Evolutionary conservation across 2,113 vertebrate species (phyloP), one percentile per base, ranked within the genome.

Genomic region (Hyaena hyaena): DNA sequence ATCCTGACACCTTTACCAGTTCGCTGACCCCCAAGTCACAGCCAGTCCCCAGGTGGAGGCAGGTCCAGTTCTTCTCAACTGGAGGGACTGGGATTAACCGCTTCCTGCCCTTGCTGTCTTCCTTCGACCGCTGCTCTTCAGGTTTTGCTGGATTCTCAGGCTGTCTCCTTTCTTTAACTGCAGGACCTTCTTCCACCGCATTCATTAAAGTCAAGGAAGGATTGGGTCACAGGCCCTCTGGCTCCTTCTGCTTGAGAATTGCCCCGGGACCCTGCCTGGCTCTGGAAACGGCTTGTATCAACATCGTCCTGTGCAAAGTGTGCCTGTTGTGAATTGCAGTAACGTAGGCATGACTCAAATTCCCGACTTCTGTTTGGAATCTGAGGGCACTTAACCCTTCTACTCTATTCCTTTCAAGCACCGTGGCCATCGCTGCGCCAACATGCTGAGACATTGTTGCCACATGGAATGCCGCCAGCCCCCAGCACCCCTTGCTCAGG

Each of bases 271-370:
- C 97, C 96, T 99, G 99, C 98, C 99, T 99, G 96, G 99, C 99
- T 96, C 99, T 99, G 82, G 99, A 99, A 97, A 99, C 98, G 5
- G 99, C 99, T 68, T 99, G 99, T 97, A 98, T 99, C 97, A 99
- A 99, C 74, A 99, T 99, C 96, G 99, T 99, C 98, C 99, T 99
- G 98, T 99, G 99, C 98, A 99, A 98, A 98, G 99, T 99, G 98
- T 99, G 99, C 97, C 99, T 99, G 98, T 99, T 99, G 97, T 99
- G 99, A 99, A 99, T 98, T 99, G 99, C 97, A 99, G 98, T 98
- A 99, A 98, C 96, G 99, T 98, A 23, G 99, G 99, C 91, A 98
- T 53, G 99, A 99, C 4, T 99, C 99, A 94, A 99, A 99, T 96
- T 99, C 99, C 98, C 99, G 99, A 98, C 99, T n/a, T 99, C 99